Conservation (phyloP, 1,140 invertebrate species). For the Leucophenga varia region DNA sequence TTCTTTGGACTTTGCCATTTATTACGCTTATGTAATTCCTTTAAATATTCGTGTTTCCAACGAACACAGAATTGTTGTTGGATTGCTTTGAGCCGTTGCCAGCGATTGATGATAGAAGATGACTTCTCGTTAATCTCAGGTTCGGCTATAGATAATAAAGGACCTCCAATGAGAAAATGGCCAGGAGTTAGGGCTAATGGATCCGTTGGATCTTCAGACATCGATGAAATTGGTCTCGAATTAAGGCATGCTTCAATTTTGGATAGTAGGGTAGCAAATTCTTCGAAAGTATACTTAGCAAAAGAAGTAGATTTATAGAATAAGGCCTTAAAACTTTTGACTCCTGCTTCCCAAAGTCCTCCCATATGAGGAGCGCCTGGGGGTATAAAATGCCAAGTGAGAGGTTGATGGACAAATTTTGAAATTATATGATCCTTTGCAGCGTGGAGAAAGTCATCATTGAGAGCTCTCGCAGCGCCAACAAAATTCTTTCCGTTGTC, state of each 20-base stretch:
- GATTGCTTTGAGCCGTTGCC: slow-evolving; percentile 1
- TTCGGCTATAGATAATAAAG: not conserved
- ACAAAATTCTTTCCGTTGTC: slow-evolving; percentile 52
- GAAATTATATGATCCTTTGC: not conserved
- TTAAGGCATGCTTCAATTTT: not conserved
- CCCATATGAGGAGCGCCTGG: slow-evolving; percentile 31
- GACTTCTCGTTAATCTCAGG: slow-evolving; percentile 4
- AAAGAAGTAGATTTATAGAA: not conserved
- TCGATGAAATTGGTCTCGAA: not conserved
- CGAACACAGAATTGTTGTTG: slow-evolving; percentile 8
- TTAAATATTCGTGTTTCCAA: slow-evolving; percentile 10
- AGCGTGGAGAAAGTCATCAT: not conserved
- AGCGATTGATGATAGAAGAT: slow-evolving; percentile 1
- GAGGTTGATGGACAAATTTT: not conserved
- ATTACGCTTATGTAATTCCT: slow-evolving; percentile 7
- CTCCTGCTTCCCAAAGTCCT: slow-evolving; percentile 30
- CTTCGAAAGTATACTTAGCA: slow-evolving; percentile 1
- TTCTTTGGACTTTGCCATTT: slow-evolving; percentile 6
- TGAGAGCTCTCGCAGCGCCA: slow-evolving; percentile 20
- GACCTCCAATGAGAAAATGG: slow-evolving; percentile 2
- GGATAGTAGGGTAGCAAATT: not conserved
- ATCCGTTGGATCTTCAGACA: not conserved
- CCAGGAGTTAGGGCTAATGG: not conserved
- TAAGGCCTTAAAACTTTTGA: slow-evolving; percentile 28
- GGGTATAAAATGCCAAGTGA: slow-evolving; percentile 28